A percentile compares a stretch with the other conserved stretches of the same genome.
Evolutionary conservation across 2,797 vertebrate genomes (phyloP).

Genomic region (Chloroceryle amazona): DNA sequence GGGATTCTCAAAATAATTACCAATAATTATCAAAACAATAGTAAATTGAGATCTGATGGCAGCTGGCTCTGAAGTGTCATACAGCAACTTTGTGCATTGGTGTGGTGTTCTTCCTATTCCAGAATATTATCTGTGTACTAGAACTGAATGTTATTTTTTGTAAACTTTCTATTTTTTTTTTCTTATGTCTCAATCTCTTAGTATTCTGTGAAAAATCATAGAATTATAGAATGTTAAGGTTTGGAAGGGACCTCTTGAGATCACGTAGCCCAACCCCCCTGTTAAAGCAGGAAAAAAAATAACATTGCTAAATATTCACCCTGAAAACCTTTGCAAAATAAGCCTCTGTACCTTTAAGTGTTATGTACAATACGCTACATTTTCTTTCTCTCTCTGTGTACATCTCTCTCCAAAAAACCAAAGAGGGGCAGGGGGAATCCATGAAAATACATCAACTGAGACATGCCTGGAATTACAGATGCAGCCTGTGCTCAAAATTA

Average conservation of each 20-base stretch:
- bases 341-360: not conserved
- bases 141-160: not conserved
- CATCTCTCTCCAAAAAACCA: not conserved
- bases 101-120: not conserved
- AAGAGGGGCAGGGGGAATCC: fast-evolving
- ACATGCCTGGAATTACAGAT: not conserved
- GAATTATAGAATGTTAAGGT: no score
- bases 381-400: not conserved
- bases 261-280: no score
- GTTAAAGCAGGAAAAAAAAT: no score
- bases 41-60: not conserved
- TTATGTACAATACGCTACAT: not conserved
- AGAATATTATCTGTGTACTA: not conserved
- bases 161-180: not conserved
- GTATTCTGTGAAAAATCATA: not conserved
- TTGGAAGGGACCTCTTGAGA: no score
- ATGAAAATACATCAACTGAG: not conserved
- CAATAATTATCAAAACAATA: no score
- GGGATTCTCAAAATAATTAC: not conserved
- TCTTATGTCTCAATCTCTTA: not conserved
- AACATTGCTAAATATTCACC: not conserved
- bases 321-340: not conserved
- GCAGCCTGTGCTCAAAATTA: not conserved
- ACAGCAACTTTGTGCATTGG: not conserved
- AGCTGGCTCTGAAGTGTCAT: not conserved